phyloP scores from a whole-genome alignment of 2,113 vertebrate genomes.

The Psittacula cyanocephala region DNA sequence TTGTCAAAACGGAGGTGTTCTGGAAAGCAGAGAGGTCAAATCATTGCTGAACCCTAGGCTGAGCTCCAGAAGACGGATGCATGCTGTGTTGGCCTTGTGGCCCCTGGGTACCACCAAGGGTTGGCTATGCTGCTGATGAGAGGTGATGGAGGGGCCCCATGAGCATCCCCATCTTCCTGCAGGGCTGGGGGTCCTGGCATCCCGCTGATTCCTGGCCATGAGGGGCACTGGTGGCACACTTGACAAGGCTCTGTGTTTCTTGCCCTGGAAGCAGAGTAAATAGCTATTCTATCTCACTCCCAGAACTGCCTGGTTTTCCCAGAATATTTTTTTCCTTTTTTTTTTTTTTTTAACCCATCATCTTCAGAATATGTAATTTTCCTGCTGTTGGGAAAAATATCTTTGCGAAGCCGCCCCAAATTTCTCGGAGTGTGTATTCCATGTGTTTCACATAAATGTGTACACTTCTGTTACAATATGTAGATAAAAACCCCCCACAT shows the following conservation, averaged over 20 bases:
- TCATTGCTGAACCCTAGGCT: neutral
- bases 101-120: too few relatives aligned
- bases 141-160: neutral
- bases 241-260: neutral
- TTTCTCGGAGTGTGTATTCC: neutral
- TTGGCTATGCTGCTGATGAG: neutral
- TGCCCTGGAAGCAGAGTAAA: neutral
- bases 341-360: neutral
- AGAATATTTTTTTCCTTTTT: rapidly evolving
- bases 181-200: neutral
- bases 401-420: neutral
- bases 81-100: rapidly evolving
- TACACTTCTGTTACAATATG: neutral
- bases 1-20: neutral
- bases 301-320: neutral
- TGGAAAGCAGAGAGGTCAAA: neutral
- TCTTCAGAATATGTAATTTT: neutral
- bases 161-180: neutral
- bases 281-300: neutral
- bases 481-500: neutral
- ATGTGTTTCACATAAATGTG: rapidly evolving
- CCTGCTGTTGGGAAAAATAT: neutral
- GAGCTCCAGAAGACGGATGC: rapidly evolving
- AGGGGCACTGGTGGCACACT: too few relatives aligned
- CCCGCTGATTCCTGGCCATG: neutral